Evolutionary conservation across 2,113 vertebrate genomes (phyloP).

Genomic region (Prunella himalayana): DNA sequence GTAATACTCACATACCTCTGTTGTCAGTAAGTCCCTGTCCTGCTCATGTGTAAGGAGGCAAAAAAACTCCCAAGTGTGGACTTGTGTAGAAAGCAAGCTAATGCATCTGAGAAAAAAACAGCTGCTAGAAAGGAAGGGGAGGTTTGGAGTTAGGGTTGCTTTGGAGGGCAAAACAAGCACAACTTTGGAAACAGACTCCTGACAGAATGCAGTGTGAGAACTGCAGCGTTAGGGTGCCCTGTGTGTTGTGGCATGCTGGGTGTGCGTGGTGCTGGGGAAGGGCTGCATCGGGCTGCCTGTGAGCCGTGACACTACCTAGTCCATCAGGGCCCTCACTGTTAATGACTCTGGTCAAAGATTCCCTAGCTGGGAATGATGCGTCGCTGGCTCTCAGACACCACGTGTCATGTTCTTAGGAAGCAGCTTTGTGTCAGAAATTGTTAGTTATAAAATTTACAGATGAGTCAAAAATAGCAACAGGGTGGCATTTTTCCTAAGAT

Average conservation of each 20-base stretch:
- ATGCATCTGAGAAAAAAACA: neutral
- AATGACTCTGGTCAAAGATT: neutral
- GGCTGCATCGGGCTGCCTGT: neutral
- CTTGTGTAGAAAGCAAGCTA: accelerated
- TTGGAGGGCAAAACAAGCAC: neutral
- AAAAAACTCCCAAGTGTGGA: neutral
- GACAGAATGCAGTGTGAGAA: neutral
- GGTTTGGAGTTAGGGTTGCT: neutral
- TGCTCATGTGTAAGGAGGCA: neutral
- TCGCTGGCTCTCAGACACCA: neutral
- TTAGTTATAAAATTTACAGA: neutral
- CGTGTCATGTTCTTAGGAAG: neutral
- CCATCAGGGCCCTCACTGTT: neutral
- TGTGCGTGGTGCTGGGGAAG: neutral
- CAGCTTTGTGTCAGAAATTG: neutral
- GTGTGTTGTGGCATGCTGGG: neutral
- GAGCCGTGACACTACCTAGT: neutral
- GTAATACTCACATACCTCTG: neutral
- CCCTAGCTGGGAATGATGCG: accelerated
- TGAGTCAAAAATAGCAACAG: neutral
- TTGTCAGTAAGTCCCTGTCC: neutral
- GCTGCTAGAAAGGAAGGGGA: neutral
- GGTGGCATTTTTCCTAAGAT: neutral
- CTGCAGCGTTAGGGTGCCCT: accelerated
- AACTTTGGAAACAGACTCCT: neutral